Base-by-base conservation (phyloP, 2,797 vertebrate species). In the Poecilia gillii region DNA sequence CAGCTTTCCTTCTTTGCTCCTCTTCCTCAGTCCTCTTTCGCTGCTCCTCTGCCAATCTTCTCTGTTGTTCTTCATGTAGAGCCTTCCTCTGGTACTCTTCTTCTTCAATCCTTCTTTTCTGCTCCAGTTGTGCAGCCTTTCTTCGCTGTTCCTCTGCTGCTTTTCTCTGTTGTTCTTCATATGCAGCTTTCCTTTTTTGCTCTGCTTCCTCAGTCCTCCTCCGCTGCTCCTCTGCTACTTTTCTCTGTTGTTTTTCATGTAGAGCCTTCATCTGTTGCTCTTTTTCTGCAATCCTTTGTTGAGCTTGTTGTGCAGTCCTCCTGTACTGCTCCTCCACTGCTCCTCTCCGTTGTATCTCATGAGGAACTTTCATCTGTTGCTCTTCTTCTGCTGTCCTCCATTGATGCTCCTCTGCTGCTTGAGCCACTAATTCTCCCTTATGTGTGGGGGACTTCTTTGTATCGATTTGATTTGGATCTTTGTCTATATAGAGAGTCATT, bases 51-150 rank as follows among this genome's bases (percentile, higher is more conserved):
- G 71, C 53, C 81, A 71, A 39, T 82, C 9, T 75, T 33, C 13
- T 78, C 51, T 78, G 75, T 57, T 86, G 79, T 66, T 84, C 71
- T 70, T 20, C 81, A 79, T 81, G 80, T 31, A 78, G 82, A 78
- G 76, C 53, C 81, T 70, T 89, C 13, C 28, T 80, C 46, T 83
- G 53, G n/a, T 84, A 75, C 77, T 81, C 87, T 2, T 7, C 55
- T 18, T 64, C 16, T 39, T 33, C 16, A 64, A 20, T 20, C 3
- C 7, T 64, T 28, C 62, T 64, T 28, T 64, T 14, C 20, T 64
- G 33, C 7, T 64, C 62, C 6, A 18, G 16, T 64, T 36, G 16
- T 64, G 62, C 62, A 20, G 33, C 31, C 14, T 31, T 39, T 7
- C 20, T 66, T 39, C 2, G 64, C 18, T 66, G 64, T 9, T 66